Evolutionary conservation across 2,888 invertebrate genomes (phyloP), one percentile per base, ranked within the genome.

Genomic region (Nesidiocoris tenuis): DNA sequence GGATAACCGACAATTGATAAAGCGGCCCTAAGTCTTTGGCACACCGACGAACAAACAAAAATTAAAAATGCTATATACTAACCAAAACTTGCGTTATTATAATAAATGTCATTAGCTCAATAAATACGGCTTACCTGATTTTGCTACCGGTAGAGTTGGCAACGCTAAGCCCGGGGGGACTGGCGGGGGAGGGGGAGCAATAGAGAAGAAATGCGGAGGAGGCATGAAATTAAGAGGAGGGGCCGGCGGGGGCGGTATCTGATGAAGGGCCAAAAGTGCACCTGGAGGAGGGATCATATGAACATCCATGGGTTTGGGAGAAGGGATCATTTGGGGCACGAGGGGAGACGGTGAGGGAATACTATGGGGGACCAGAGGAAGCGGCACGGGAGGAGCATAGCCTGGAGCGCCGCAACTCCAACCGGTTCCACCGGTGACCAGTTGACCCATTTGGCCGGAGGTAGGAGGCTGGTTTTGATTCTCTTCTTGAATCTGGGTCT

Each of bases 241-340:
- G 18, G 75, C 77, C 59, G 17, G 80, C 75, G 19, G 74, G 56
- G 74, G 74, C 16, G 74, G 77, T 78, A 75, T 81, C 81, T 0
- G 82, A 76, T 82, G 80, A 76, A 81, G 78, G 79, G 80, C 78
- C 78, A 82, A 77, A 1, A 80, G 81, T 18, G 82, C 39, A 39
- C 39, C 81, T 39, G 85, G 84, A 55, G 84, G 84, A 18, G 86
- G 85, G 71, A 86, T 84, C 76, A 83, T 83, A 77, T 85, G 81
- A 3, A 86, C 82, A 78, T 85, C 89, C 82, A 89, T 84, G 0
- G 88, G 86, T 79, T 89, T 86, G 5, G 87, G 87, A 76, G 85
- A 84, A 59, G 85, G 84, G 79, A 86, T 85, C 81, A 84, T 83
- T 18, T 63, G 61, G n/a, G 72, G 72, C 16, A 72, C 55, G 18